phyloP scores from a whole-genome alignment of 2,888 invertebrate species.

The Griposia aprilina region DNA sequence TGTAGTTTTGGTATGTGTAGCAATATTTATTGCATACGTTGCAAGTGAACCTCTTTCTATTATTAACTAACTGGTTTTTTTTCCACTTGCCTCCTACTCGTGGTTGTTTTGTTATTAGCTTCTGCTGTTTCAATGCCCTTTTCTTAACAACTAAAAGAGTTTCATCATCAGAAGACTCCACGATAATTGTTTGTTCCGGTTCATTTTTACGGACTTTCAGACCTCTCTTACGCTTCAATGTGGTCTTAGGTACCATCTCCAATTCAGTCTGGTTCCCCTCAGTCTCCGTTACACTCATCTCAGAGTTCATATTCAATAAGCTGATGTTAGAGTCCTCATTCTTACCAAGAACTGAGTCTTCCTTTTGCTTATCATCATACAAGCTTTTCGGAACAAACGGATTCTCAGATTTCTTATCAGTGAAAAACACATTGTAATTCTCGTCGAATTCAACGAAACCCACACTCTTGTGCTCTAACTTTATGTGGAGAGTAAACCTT shows the following conservation, averaged over 20 bases:
- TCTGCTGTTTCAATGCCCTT: constrained; percentile 48
- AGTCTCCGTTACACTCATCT: constrained; percentile 67
- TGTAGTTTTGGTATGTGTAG: constrained; percentile 83
- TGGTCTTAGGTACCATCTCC: constrained; percentile 35
- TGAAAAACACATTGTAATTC: constrained; percentile 82
- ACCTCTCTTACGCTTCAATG: constrained; percentile 62
- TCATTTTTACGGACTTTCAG: constrained; percentile 31
- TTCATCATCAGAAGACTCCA: constrained; percentile 78
- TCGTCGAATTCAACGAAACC: constrained; percentile 85
- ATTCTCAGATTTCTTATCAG: constrained; percentile 78
- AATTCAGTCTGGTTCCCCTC: constrained; percentile 69
- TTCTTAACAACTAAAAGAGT: constrained; percentile 71
- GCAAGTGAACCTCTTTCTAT: constrained; percentile 76
- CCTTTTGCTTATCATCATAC: constrained; percentile 9
- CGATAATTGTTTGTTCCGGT: constrained; percentile 22
- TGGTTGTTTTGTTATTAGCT: background rate
- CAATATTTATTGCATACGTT: constrained; percentile 81
- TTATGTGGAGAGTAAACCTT: constrained; percentile 83
- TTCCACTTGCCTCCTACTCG: constrained; percentile 26
- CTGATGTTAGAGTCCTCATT: background rate
- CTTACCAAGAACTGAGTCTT: background rate
- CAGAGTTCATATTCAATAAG: constrained; percentile 46
- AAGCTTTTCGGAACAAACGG: constrained; percentile 73
- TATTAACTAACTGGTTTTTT: constrained; percentile 38
- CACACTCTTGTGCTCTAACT: constrained; percentile 79